A percentile compares a stretch with the other conserved stretches of the same genome.
Evolutionary conservation across 1,140 invertebrate species (phyloP).

Genomic region (Tribolium madens): DNA sequence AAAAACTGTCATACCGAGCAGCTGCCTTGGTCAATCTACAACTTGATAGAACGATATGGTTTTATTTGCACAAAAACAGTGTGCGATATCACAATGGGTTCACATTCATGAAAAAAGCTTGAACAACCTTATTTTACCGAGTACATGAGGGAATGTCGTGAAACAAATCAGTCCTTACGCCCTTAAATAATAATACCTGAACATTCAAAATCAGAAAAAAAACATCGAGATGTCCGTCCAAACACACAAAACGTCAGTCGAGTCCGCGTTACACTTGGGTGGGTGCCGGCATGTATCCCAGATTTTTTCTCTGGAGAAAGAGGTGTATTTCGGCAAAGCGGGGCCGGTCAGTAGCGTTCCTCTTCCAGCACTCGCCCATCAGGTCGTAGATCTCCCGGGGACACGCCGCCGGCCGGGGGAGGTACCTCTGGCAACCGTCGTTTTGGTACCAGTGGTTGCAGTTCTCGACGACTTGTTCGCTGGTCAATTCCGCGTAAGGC

Average conservation of each 20-base stretch:
- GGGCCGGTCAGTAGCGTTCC: constrained; percentile 81
- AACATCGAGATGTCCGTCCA: constrained; percentile 43
- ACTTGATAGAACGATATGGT: constrained; percentile 55
- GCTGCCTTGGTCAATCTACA: constrained; percentile 34
- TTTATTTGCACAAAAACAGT: constrained; percentile 52
- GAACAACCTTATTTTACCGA: constrained; percentile 40
- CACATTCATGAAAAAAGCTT: constrained; percentile 45
- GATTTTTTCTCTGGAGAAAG: constrained; percentile 87
- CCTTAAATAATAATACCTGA: constrained; percentile 46
- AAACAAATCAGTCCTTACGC: constrained; percentile 40
- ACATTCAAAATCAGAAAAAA: constrained; percentile 44
- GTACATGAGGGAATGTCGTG: constrained; percentile 32
- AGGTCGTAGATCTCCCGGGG: constrained; percentile 89
- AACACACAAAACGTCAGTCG: constrained; percentile 18
- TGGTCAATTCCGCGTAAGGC: constrained; percentile 80
- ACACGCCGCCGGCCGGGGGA: constrained; percentile 83
- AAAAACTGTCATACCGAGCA: constrained; percentile 27
- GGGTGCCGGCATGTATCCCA: constrained; percentile 75
- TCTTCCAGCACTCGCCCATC: constrained; percentile 91
- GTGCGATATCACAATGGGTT: constrained; percentile 58
- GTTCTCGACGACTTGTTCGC: constrained; percentile 83
- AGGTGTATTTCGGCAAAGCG: constrained; percentile 89
- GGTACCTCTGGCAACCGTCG: constrained; percentile 70
- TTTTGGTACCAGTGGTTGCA: constrained; percentile 75
- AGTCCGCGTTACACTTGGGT: constrained; percentile 47